Conservation (phyloP, 2,797 vertebrate genomes). For the Girardinus metallicus region DNA sequence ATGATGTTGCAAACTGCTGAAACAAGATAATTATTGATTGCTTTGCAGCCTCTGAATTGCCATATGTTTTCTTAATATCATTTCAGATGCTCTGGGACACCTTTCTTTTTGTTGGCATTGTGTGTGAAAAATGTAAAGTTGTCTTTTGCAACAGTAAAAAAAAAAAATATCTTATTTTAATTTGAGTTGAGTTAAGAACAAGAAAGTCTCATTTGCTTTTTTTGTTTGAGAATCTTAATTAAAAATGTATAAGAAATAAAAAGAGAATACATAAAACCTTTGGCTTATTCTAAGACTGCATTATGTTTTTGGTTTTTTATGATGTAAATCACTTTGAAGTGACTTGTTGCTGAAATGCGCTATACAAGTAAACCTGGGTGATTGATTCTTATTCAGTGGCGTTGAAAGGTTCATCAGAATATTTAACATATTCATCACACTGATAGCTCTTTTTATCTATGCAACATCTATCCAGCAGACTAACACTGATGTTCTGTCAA, state of each 20-base stretch:
- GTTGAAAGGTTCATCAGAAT: neutral
- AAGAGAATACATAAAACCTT: neutral
- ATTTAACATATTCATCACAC: neutral
- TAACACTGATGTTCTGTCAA: neutral
- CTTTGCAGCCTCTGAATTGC: neutral
- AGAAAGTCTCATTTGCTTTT: neutral
- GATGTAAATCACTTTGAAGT: too few relatives aligned
- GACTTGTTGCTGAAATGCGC: too few relatives aligned
- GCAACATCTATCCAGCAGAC: conserved; percentile 7
- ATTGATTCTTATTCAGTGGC: neutral
- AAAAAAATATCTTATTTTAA: neutral
- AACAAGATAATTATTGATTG: conserved; percentile 4
- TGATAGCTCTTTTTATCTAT: conserved; percentile 3
- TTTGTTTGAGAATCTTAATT: neutral
- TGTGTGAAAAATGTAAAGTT: neutral
- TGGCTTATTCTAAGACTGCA: neutral
- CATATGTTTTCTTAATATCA: neutral
- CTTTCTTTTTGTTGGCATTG: neutral
- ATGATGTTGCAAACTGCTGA: neutral
- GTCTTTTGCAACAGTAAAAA: neutral
- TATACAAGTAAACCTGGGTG: too few relatives aligned
- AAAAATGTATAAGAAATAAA: neutral
- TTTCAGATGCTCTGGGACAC: neutral
- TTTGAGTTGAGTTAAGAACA: neutral
- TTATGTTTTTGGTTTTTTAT: too few relatives aligned